Evolutionary conservation across 2,113 vertebrate genomes (phyloP).

Genomic region (Mionectes macconnelli): DNA sequence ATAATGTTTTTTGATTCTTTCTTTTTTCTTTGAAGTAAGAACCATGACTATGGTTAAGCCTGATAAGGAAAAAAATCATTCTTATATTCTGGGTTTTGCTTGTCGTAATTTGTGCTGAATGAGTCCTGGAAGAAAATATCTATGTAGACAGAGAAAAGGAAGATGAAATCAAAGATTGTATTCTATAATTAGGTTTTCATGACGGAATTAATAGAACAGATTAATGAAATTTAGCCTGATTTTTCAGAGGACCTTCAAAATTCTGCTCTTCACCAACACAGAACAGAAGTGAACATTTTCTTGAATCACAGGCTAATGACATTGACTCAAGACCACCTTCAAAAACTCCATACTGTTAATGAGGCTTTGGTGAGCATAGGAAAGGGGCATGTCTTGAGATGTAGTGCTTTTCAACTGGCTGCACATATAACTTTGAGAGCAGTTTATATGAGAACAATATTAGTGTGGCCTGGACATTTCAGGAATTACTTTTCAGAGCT

Average conservation of each 20-base stretch:
- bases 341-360: background rate
- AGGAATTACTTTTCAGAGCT: background rate
- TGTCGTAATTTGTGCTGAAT: background rate
- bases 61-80: background rate
- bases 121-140: background rate
- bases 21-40: background rate
- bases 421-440: background rate
- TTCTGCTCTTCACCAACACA: background rate
- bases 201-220: background rate
- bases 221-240: background rate
- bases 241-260: background rate
- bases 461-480: background rate
- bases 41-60: background rate
- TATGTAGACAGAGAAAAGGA: background rate
- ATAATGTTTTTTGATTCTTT: background rate
- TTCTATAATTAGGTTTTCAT: background rate
- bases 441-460: background rate
- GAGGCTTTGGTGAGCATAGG: background rate
- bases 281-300: background rate
- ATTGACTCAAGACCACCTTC: background rate
- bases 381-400: background rate
- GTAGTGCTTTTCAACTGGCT: background rate
- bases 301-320: background rate
- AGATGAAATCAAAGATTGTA: background rate
- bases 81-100: background rate